Conservation (phyloP, 2,888 invertebrate species). For the Polyploca ridens region DNA sequence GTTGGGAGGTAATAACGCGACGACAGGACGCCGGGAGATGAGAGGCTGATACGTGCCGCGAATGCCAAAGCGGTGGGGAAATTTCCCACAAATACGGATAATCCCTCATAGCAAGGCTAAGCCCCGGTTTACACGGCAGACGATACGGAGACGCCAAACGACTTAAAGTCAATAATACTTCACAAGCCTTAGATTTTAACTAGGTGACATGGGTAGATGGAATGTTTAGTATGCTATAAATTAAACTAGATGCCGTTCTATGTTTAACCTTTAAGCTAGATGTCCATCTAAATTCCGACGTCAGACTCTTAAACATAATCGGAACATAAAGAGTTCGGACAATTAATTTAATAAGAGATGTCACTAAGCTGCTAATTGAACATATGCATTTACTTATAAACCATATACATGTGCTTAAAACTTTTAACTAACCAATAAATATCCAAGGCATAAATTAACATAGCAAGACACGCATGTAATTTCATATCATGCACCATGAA, state of each 20-base stretch:
- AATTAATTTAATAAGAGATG: no score
- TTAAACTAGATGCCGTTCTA: no score
- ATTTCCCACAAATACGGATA: constrained; percentile 64
- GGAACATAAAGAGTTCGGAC: no score
- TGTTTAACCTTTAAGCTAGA: no score
- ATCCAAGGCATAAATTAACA: no score
- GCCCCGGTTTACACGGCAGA: constrained; percentile 60
- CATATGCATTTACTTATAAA: no score
- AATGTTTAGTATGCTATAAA: neutral
- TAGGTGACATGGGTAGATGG: neutral
- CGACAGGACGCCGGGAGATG: constrained; percentile 72
- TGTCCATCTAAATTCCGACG: no score
- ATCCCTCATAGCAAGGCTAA: constrained; percentile 65
- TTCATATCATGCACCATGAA: neutral
- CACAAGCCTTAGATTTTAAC: neutral
- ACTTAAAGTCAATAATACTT: constrained; percentile 39
- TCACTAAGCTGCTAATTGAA: no score
- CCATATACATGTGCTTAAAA: no score
- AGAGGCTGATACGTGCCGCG: constrained; percentile 72
- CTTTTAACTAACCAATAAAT: no score
- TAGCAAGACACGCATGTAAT: no score
- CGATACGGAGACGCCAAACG: constrained; percentile 40
- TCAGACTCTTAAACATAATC: no score
- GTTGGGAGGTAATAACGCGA: constrained; percentile 75
- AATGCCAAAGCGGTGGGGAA: constrained; percentile 53